These are phyloP conservation scores for human DNA, from an alignment of 2,113 vertebrate species.

Conservation along the genomic window GRCh38 chr2:18365001-18365500, in stretches of 20 bases:
- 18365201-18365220: background rate
- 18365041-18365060: too few species aligned
- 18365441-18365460: background rate
- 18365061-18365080: too few species aligned
- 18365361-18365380: background rate
- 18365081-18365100: too few species aligned
- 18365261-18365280: background rate
- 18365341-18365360: background rate
- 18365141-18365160: background rate
- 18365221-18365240: background rate
- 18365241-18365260: background rate
- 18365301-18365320: background rate
- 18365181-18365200: background rate
- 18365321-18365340: rapidly evolving
- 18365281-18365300: background rate
- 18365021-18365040: too few species aligned
- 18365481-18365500: background rate
- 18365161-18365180: background rate
- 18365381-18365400: background rate
- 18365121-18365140: background rate
- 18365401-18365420: background rate
- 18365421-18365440: background rate
- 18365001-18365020: too few species aligned
- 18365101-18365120: background rate
- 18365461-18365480: background rate